Evolutionary conservation across 2,888 invertebrate genomes (phyloP).

Genomic region (Drosophila greeni): DNA sequence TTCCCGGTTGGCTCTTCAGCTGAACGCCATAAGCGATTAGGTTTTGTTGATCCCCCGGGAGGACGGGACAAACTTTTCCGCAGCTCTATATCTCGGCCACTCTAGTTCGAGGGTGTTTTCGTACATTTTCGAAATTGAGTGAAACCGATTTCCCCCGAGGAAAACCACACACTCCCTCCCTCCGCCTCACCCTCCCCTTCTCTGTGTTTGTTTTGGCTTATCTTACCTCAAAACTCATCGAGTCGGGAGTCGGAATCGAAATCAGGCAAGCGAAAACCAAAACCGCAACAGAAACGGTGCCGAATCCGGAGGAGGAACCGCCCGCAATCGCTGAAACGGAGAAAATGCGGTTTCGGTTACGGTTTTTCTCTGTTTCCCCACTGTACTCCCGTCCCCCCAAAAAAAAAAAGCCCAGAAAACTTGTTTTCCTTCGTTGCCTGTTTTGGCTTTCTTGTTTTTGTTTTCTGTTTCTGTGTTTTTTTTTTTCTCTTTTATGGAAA

Average conservation of each 20-base stretch:
- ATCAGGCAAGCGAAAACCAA: conserved; percentile 36
- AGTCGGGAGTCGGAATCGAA: conserved; percentile 23
- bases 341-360: conserved; percentile 76
- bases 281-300: conserved; percentile 15
- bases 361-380: conserved; percentile 70
- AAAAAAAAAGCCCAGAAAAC: conserved; percentile 30
- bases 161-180: conserved; percentile 28
- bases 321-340: conserved; percentile 69
- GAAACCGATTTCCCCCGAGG: conserved; percentile 72
- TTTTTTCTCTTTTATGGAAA: conserved; percentile 61
- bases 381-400: conserved; percentile 5
- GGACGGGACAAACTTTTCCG: conserved; percentile 27
- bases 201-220: conserved; percentile 32
- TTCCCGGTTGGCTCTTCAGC: conserved; percentile 64
- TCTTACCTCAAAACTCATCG: conserved; percentile 41
- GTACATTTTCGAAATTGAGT: conserved; percentile 69
- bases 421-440: conserved; percentile 48
- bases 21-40: conserved; percentile 70
- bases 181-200: conserved; percentile 12
- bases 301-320: conserved; percentile 43
- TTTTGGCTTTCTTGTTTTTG: conserved; percentile 27
- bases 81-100: conserved; percentile 20
- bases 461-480: conserved; percentile 6
- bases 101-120: conserved; percentile 34
- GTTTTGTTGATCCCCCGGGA: conserved; percentile 70